phyloP scores from a whole-genome alignment of 2,888 invertebrate genomes.

The Drosophila buzzatii region DNA sequence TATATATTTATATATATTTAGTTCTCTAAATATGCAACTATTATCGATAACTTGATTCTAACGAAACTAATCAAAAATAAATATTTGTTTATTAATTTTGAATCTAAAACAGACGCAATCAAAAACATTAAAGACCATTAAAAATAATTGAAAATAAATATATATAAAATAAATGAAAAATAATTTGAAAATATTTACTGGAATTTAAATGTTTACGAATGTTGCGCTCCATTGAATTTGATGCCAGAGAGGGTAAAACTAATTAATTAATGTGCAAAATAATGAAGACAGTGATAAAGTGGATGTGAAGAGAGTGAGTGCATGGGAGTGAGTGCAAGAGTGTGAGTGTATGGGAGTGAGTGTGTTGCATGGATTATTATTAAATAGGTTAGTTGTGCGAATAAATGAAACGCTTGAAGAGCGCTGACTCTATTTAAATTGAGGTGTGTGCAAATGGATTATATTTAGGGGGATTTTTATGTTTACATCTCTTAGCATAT shows the following conservation, averaged over 20 bases:
- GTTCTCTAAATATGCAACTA: no score
- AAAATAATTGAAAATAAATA: neutral
- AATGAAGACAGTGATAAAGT: constrained; percentile 26
- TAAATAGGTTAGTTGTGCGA: constrained; percentile 5
- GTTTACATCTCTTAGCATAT: neutral
- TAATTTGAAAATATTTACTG: constrained; percentile 3
- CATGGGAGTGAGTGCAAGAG: neutral
- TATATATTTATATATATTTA: no score
- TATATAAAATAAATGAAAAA: constrained; percentile 3
- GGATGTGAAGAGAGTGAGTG: neutral
- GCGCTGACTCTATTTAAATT: constrained; percentile 22
- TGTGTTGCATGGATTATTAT: neutral
- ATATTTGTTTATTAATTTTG: neutral
- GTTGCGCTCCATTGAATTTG: constrained; percentile 25
- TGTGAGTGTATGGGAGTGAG: neutral
- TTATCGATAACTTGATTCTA: neutral
- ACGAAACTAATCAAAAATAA: neutral
- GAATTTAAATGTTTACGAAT: constrained; percentile 20
- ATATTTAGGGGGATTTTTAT: constrained; percentile 7
- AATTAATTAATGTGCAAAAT: constrained; percentile 40
- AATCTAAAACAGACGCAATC: neutral
- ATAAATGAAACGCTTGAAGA: constrained; percentile 21
- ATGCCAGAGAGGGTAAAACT: constrained; percentile 19
- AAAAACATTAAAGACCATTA: neutral
- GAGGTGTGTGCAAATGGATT: neutral